Evolutionary conservation across 2,888 invertebrate species (phyloP), one percentile per base, ranked within the genome.

Genomic region (Amphipyra tragopoginis): DNA sequence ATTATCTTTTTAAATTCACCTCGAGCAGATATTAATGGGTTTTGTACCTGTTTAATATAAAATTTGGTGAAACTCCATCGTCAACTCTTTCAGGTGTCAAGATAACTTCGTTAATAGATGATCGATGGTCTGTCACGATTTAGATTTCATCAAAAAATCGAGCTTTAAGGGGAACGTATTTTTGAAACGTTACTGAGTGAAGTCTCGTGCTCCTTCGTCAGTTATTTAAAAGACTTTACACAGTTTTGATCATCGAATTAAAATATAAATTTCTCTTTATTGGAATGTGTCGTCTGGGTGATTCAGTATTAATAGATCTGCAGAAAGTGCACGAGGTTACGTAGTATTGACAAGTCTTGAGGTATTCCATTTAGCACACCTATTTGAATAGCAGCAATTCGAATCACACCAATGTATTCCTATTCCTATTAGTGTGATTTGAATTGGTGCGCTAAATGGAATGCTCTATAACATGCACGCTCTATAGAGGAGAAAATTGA

Each of bases 101-200:
- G 77, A 79, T 79, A 84, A 84, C 77, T 83, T 80, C 75, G 76
- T 81, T 84, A 79, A 53, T 72, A 74, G 72, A 84, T 86, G 87
- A 88, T 88, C 75, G 86, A 87, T 85, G 83, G 65, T 72, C 77
- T 77, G 74, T 74, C 75, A 49, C 63, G 61, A 77, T 77, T 70
- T 70, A 62, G 72, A 81, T 71, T 82, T 81, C 82, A 82, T 83
- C 80, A 76, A 52, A 75, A 79, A 82, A 79, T 75, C 65, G 67
- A 72, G 67, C 61, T 75, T 72, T 72, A 62, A 57, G 64, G 53
- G 52, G 48, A 69, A 51, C 63, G 70, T 40, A 71, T 67, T 80
- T 77, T 77, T 72, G 55, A 65, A 68, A 74, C 55, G 66, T 70
- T 68, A 51, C 54, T 58, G 39, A 70, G 51, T 60, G 55, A 62